phyloP scores from a whole-genome alignment of 2,888 invertebrate species.

The Erebia ligea region DNA sequence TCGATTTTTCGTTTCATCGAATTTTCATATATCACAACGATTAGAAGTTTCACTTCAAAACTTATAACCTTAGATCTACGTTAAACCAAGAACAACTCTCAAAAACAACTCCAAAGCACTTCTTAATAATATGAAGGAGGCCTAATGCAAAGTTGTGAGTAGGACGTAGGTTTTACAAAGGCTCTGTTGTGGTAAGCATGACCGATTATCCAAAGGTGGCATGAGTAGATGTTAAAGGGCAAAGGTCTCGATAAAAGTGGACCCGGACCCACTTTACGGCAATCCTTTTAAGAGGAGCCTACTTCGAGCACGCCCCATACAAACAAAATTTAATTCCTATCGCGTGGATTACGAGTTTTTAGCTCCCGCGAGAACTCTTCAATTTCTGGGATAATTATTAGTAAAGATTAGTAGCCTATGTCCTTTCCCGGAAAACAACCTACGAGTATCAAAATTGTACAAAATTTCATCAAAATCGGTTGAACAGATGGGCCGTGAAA shows the following conservation, averaged over 20 bases:
- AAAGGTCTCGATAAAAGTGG: constrained; percentile 22
- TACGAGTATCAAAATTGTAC: too few relatives aligned
- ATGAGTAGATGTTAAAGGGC: constrained; percentile 17
- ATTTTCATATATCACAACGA: too few relatives aligned
- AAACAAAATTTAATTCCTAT: too few relatives aligned
- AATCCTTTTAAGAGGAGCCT: neutral
- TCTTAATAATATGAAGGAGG: constrained; percentile 17
- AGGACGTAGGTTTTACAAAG: constrained; percentile 19
- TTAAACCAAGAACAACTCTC: neutral
- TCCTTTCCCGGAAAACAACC: too few relatives aligned
- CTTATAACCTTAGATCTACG: neutral
- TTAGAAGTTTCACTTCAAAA: too few relatives aligned
- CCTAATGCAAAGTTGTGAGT: constrained; percentile 15
- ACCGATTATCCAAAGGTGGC: constrained; percentile 19
- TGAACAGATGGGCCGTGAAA: too few relatives aligned
- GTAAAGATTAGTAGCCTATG: too few relatives aligned
- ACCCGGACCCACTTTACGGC: constrained; percentile 9
- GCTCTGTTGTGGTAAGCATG: constrained; percentile 23
- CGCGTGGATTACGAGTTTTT: too few relatives aligned
- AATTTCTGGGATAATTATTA: too few relatives aligned
- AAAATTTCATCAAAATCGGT: too few relatives aligned
- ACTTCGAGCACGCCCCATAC: neutral
- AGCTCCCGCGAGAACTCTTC: too few relatives aligned
- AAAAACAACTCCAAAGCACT: constrained; percentile 14
- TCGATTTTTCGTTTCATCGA: too few relatives aligned